A percentile compares a stretch with the other conserved stretches of the same genome.
These are phyloP conservation scores for Aurelia aurita complex sp. Pacific DNA, from an alignment of 30 jellyfish, hydroid and myxozoan species.

Conservation along the genomic window DNA sequence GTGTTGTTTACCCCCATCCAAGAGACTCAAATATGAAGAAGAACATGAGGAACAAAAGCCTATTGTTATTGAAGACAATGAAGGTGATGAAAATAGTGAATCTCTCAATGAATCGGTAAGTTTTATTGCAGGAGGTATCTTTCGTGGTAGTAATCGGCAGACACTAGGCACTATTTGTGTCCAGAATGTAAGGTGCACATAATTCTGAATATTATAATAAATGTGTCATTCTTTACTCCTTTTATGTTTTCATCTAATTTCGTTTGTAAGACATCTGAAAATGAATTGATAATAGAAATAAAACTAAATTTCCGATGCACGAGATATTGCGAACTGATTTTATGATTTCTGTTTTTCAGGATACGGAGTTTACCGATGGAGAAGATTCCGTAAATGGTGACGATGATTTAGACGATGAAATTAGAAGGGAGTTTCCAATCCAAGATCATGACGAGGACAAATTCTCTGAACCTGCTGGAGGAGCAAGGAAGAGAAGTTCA, in stretches of 20 bases:
- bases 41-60: constrained; percentile 6
- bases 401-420: too few relatives aligned
- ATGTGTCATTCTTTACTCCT: too few relatives aligned
- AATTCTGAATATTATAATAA: too few relatives aligned
- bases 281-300: too few relatives aligned
- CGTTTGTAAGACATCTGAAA: too few relatives aligned
- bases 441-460: too few relatives aligned
- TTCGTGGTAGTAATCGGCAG: too few relatives aligned
- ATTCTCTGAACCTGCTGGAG: too few relatives aligned
- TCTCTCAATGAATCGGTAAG: constrained; percentile 15
- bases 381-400: neutral
- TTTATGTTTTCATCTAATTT: too few relatives aligned
- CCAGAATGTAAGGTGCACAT: too few relatives aligned
- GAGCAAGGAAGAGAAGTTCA: neutral
- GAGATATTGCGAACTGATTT: neutral
- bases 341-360: neutral
- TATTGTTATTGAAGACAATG: neutral
- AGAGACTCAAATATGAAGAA: constrained; percentile 39
- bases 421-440: too few relatives aligned
- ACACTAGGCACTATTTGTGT: too few relatives aligned
- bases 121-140: neutral
- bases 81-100: constrained; percentile 16
- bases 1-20: constrained; percentile 92
- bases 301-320: neutral
- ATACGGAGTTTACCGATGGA: constrained; percentile 28